A percentile compares a stretch with the other conserved stretches of the same genome.
These are phyloP conservation scores for Fragariocoptes setiger DNA, from an alignment of 1,140 invertebrate species.

Conservation along the genomic window DNA sequence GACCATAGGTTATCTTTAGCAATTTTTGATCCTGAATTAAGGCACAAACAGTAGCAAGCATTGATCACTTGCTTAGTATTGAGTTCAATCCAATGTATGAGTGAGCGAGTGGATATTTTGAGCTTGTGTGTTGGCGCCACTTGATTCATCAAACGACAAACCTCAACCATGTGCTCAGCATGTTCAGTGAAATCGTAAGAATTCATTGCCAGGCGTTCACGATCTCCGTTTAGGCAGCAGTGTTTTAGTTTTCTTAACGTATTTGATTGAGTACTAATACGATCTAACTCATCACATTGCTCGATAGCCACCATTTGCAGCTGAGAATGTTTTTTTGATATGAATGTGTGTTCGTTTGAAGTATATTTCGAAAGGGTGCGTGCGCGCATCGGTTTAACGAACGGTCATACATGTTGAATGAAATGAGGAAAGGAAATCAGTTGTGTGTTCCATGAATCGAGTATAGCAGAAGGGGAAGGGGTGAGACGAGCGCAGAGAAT, in stretches of 20 bases:
- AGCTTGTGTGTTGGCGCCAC: slow-evolving; percentile 68
- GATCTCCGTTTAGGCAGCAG: slow-evolving; percentile 40
- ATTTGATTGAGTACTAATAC: slow-evolving; percentile 31
- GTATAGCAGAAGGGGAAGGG: too few species aligned
- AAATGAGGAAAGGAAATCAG: too few species aligned
- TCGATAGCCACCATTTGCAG: slow-evolving; percentile 35
- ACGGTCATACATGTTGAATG: too few species aligned
- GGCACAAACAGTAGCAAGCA: slow-evolving; percentile 58
- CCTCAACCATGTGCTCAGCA: slow-evolving; percentile 65
- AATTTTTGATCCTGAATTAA: slow-evolving; percentile 70
- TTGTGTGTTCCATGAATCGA: too few species aligned
- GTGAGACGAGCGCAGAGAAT: too few species aligned
- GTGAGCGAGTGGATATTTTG: slow-evolving; percentile 52
- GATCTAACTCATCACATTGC: slow-evolving; percentile 33
- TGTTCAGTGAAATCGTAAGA: slow-evolving; percentile 57
- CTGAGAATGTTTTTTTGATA: too few species aligned
- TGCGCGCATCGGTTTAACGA: too few species aligned
- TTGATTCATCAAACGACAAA: slow-evolving; percentile 79
- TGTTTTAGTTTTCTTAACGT: slow-evolving; percentile 40
- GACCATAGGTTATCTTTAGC: slow-evolving; percentile 48
- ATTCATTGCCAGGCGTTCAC: slow-evolving; percentile 41
- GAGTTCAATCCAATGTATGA: not conserved
- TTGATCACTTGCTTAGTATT: slow-evolving; percentile 69
- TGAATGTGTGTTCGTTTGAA: too few species aligned
- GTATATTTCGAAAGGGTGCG: too few species aligned